A percentile compares a stretch with the other conserved stretches of the same genome.
These are phyloP conservation scores for Karalla daura DNA, from an alignment of 2,797 vertebrate genomes.

Conservation along the genomic window DNA sequence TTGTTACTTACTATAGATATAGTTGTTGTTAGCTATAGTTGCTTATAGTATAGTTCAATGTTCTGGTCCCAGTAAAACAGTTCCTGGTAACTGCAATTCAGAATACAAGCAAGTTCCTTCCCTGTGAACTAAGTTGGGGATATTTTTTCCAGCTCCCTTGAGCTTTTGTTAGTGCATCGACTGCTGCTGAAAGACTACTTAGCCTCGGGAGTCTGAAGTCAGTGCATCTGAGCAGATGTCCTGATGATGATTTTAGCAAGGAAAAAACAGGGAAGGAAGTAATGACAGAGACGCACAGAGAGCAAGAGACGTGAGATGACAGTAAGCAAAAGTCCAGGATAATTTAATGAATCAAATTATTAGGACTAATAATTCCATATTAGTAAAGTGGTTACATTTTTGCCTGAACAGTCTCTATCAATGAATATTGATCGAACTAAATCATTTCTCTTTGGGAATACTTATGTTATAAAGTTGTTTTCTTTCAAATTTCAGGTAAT, in stretches of 20 bases:
- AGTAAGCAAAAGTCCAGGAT: too few species aligned
- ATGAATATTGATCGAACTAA: too few species aligned
- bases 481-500: too few species aligned
- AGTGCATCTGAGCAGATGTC: conserved; percentile 46
- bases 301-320: too few species aligned
- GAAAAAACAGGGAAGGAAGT: background rate
- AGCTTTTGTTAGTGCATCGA: conserved; percentile 31
- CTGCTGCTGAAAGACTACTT: conserved; percentile 28
- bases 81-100: background rate
- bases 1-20: too few species aligned
- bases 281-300: too few species aligned
- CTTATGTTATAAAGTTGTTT: too few species aligned
- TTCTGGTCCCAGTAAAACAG: background rate
- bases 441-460: too few species aligned
- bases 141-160: conserved; percentile 15
- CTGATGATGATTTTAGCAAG: conserved; percentile 6
- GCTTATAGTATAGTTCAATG: background rate
- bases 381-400: too few species aligned
- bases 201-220: conserved; percentile 12
- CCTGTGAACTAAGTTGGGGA: background rate
- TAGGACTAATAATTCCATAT: too few species aligned
- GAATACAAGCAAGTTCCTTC: background rate
- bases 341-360: too few species aligned
- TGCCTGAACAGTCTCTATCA: too few species aligned
- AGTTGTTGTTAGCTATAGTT: background rate